Conservation (phyloP, 2,888 invertebrate genomes). For the Cybosia mesomella region DNA sequence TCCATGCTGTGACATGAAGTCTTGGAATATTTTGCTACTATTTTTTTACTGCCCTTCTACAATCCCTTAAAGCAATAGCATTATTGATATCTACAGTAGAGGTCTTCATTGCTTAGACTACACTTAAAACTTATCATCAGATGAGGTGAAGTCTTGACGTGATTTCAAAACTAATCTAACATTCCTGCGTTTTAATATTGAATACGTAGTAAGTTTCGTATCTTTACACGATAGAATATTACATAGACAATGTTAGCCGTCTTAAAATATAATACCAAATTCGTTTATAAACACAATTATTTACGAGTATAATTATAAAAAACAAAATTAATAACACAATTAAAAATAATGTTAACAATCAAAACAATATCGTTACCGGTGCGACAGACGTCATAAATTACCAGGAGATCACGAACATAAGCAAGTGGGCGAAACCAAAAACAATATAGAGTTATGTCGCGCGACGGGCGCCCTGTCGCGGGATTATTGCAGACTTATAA, state of each 20-base stretch:
- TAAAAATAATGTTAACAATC: conserved; percentile 42
- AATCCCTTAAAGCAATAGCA: too few relatives aligned
- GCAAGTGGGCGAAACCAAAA: conserved; percentile 55
- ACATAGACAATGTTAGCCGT: background rate
- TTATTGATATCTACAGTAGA: too few relatives aligned
- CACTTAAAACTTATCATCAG: too few relatives aligned
- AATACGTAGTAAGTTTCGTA: too few relatives aligned
- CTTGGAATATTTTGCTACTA: too few relatives aligned
- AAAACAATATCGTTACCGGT: conserved; percentile 44
- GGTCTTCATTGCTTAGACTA: too few relatives aligned
- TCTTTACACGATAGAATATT: background rate
- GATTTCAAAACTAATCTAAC: too few relatives aligned
- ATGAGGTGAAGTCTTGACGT: too few relatives aligned
- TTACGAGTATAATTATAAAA: conserved; percentile 15
- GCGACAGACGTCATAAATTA: conserved; percentile 48
- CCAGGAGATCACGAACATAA: conserved; percentile 55
- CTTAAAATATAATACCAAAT: background rate
- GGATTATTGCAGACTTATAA: conserved; percentile 68
- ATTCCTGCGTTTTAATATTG: too few relatives aligned
- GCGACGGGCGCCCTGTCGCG: conserved; percentile 55
- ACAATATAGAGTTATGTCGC: conserved; percentile 64
- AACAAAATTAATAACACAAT: conserved; percentile 29
- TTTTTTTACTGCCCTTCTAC: too few relatives aligned
- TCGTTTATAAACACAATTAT: background rate
- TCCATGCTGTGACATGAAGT: too few relatives aligned